phyloP scores from a whole-genome alignment of 2,888 invertebrate genomes.

The Lacanobia oleracea region DNA sequence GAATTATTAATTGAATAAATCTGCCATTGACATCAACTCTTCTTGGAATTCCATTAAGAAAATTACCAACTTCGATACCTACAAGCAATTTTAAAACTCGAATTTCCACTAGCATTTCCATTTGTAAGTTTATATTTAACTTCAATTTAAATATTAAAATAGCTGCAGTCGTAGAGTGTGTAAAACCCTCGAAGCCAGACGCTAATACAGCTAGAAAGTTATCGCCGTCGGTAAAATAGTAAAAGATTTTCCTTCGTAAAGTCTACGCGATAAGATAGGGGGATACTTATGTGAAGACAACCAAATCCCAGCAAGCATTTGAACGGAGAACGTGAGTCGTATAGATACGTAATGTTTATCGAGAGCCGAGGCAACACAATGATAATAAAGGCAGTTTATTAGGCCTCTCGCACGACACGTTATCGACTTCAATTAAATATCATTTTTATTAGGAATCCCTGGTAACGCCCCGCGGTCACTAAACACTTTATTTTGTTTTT shows the following conservation, averaged over 20 bases:
- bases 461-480: constrained; percentile 83
- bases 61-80: background rate
- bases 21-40: constrained; percentile 37
- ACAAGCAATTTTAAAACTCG: background rate
- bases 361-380: constrained; percentile 81
- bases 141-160: constrained; percentile 38
- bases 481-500: constrained; percentile 76
- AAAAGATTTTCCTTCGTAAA: constrained; percentile 63
- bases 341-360: constrained; percentile 81
- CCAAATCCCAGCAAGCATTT: constrained; percentile 71
- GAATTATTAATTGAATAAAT: constrained; percentile 71
- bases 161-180: constrained; percentile 26
- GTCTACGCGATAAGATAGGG: constrained; percentile 63
- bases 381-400: constrained; percentile 90
- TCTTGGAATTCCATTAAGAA: constrained; percentile 29
- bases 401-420: constrained; percentile 84
- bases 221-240: constrained; percentile 56
- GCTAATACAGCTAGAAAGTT: constrained; percentile 50
- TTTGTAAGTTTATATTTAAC: constrained; percentile 4
- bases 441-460: constrained; percentile 88
- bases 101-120: background rate
- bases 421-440: constrained; percentile 90
- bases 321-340: constrained; percentile 61
- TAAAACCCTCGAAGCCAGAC: constrained; percentile 41
- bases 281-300: constrained; percentile 63